Evolutionary conservation across 2,113 vertebrate genomes (phyloP), one percentile per base, ranked within the genome.

Genomic region (Oncorhynchus keta): DNA sequence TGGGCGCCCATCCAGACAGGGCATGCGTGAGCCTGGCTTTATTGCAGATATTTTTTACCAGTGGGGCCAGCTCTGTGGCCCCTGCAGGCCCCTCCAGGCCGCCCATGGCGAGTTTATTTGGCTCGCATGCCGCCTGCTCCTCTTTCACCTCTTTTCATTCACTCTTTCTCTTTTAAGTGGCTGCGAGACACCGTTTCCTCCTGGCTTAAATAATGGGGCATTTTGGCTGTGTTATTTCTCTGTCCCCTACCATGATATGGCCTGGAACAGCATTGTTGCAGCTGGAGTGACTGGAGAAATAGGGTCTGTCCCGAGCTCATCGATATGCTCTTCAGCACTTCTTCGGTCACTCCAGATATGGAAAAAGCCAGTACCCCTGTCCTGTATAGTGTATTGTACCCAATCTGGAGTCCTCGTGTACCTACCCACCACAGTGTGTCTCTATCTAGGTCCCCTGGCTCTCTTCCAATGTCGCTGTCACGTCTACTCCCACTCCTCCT

Each of bases 201-300:
- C 59, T 74, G 11, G 55, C 76, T 28, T 49, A 64, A 72, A 65
- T 71, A 74, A 81, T 72, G 73, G 64, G 62, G 74, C 74, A 80
- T 72, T 81, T 18, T 78, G 75, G 74, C 79, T 78, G 71, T 64
- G 32, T 88, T 84, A 79, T 82, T 16, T 89, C 49, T 76, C 69
- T 72, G 79, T 72, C 74, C 78, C 71, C 82, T 72, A 71, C 57
- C 83, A 79, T 81, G 76, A 86, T 87, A 86, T 87, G 77, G 72
- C 70, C 81, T 75, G 75, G 86, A 89, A 87, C 76, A 59, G 73
- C 73, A 79, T 72, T 49, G 69, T 49, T 11, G 28, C 79, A 84
- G 82, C 76, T 70, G 74, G 65, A 78, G 69, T 68, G 72, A 82
- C 75, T 75, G 55, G 75, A 81, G 74, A 55, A 6, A 32, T 9